Conservation (phyloP, 2,888 invertebrate species). For the Polietes domitor region DNA sequence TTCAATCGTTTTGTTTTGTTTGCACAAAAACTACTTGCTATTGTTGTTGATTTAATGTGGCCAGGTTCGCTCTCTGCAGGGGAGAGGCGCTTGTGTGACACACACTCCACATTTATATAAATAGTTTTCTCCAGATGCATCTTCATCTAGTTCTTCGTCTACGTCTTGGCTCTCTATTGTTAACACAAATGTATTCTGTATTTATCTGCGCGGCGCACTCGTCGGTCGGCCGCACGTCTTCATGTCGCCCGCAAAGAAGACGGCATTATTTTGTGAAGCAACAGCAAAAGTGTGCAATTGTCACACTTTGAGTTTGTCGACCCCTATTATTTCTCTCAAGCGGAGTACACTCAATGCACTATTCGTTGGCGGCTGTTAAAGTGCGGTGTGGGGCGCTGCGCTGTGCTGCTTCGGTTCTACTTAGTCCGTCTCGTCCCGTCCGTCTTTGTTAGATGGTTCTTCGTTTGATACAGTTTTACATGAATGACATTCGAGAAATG, state of each 20-base stretch:
- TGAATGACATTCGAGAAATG: slow-evolving; percentile 22
- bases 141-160: neutral
- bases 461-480: neutral
- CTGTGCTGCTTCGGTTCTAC: neutral
- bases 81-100: neutral
- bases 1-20: slow-evolving; percentile 18
- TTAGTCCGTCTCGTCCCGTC: neutral
- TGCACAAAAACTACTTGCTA: slow-evolving; percentile 21
- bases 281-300: slow-evolving; percentile 49
- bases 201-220: neutral
- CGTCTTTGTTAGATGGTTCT: slow-evolving; percentile 4
- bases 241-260: slow-evolving; percentile 21
- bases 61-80: neutral
- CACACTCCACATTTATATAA: neutral
- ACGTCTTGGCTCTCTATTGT: neutral
- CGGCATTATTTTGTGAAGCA: slow-evolving; percentile 10
- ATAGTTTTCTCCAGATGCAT: neutral
- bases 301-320: slow-evolving; percentile 61
- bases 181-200: neutral
- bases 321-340: slow-evolving; percentile 20
- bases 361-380: neutral
- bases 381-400: too few relatives aligned
- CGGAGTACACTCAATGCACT: neutral
- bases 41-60: neutral
- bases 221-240: neutral